These are phyloP conservation scores for Bimastos eiseni DNA, from an alignment of 2,888 invertebrate genomes.

Conservation along the genomic window DNA sequence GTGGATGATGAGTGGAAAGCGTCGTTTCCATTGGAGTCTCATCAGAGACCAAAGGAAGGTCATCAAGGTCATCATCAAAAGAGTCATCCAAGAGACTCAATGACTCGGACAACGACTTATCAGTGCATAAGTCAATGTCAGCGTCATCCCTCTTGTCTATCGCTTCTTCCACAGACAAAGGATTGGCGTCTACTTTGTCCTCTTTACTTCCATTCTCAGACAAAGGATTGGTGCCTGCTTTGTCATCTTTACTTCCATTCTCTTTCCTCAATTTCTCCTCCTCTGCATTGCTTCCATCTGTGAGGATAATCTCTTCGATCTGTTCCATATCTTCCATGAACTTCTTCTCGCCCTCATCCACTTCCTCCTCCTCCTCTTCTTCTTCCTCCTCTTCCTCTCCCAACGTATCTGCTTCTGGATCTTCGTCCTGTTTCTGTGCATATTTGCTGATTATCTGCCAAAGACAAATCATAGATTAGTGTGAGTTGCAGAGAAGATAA, in stretches of 20 bases:
- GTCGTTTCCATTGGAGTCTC: no score
- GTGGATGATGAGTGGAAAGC: no score
- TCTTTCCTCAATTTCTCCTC: constrained; percentile 29
- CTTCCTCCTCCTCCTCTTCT: constrained; percentile 30
- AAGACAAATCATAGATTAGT: no score
- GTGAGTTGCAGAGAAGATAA: not conserved
- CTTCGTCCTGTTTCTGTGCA: constrained; percentile 28
- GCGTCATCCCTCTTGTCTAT: not conserved
- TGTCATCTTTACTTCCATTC: constrained; percentile 21
- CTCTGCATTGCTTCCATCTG: constrained; percentile 20
- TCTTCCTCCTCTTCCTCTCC: constrained; percentile 35
- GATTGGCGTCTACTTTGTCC: not conserved
- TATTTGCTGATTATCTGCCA: constrained; percentile 34
- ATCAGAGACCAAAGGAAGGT: not conserved
- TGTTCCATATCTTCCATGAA: not conserved
- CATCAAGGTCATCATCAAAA: not conserved
- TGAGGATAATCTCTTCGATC: not conserved
- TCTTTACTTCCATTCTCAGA: not conserved
- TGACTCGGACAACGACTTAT: not conserved
- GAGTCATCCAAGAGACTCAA: not conserved
- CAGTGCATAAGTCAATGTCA: not conserved
- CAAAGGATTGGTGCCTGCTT: not conserved
- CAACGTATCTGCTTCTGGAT: constrained; percentile 27
- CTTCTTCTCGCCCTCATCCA: not conserved
- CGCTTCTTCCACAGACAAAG: not conserved